Percentiles rank a stretch among this genome's conserved stretches.
Conservation (phyloP, 2,888 invertebrate species). For the Bimastos eiseni region DNA sequence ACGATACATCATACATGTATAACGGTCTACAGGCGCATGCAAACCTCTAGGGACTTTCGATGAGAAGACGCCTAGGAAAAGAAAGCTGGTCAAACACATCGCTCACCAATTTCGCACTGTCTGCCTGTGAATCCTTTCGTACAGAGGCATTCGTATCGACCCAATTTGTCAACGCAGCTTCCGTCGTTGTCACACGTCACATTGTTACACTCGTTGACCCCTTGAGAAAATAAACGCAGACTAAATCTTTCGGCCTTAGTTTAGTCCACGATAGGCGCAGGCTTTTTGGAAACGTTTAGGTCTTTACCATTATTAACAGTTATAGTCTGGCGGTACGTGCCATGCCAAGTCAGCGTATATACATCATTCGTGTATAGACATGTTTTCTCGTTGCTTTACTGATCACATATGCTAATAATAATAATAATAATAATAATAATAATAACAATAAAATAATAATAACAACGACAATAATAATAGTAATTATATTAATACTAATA, state of each 20-base stretch:
- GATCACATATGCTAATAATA: too few relatives aligned
- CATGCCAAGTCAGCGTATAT: too few relatives aligned
- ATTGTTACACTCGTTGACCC: neutral
- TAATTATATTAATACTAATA: too few relatives aligned
- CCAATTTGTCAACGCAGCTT: neutral
- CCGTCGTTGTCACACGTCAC: neutral
- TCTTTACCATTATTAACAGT: too few relatives aligned
- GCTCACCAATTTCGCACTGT: slow-evolving; percentile 1
- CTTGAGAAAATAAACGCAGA: neutral
- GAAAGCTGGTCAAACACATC: neutral
- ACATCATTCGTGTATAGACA: too few relatives aligned
- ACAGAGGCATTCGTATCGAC: neutral
- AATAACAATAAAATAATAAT: too few relatives aligned
- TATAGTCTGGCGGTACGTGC: too few relatives aligned
- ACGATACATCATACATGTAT: too few relatives aligned
- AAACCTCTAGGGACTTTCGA: neutral
- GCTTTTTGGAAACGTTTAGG: too few relatives aligned
- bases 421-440: too few relatives aligned
- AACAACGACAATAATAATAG: too few relatives aligned
- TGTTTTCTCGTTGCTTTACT: neutral
- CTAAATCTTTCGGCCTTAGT: neutral
- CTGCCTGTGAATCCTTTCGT: neutral
- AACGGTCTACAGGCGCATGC: neutral
- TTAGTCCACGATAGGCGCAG: neutral
- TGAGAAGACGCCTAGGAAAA: neutral